These are phyloP conservation scores for Xylota segnis DNA, from an alignment of 2,888 invertebrate species.

Conservation along the genomic window DNA sequence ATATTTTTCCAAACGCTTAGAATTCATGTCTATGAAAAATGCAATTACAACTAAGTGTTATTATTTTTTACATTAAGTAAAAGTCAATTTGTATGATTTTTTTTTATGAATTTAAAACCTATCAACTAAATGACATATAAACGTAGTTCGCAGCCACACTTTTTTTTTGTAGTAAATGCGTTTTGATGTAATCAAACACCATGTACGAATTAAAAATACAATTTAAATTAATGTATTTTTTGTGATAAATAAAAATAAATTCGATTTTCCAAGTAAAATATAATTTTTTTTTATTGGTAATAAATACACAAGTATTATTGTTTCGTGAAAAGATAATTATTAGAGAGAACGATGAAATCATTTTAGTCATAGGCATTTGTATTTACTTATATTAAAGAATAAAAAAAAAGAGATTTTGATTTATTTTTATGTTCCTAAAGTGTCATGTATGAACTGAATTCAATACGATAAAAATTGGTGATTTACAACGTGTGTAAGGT, in stretches of 20 bases:
- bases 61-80: slow-evolving; percentile 25
- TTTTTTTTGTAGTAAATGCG: slow-evolving; percentile 33
- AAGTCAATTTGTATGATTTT: slow-evolving; percentile 37
- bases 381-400: background rate
- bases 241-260: slow-evolving; percentile 72
- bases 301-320: background rate
- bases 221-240: slow-evolving; percentile 57
- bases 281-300: slow-evolving; percentile 7
- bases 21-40: slow-evolving; percentile 21
- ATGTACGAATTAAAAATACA: slow-evolving; percentile 41
- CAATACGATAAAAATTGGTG: too few relatives aligned
- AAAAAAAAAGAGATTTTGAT: background rate
- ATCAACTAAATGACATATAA: background rate
- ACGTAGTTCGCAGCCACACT: slow-evolving; percentile 19
- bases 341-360: background rate
- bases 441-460: too few relatives aligned
- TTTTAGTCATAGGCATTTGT: background rate
- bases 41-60: slow-evolving; percentile 36
- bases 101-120: slow-evolving; percentile 17
- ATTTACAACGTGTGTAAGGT: too few relatives aligned
- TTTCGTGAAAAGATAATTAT: too few relatives aligned
- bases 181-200: slow-evolving; percentile 62
- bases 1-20: slow-evolving; percentile 18
- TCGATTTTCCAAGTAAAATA: slow-evolving; percentile 53
- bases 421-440: too few relatives aligned